Percentiles rank a stretch among this genome's conserved stretches.
These are phyloP conservation scores for Cyanoderma ruficeps DNA, from an alignment of 2,113 vertebrate genomes.

Conservation along the genomic window DNA sequence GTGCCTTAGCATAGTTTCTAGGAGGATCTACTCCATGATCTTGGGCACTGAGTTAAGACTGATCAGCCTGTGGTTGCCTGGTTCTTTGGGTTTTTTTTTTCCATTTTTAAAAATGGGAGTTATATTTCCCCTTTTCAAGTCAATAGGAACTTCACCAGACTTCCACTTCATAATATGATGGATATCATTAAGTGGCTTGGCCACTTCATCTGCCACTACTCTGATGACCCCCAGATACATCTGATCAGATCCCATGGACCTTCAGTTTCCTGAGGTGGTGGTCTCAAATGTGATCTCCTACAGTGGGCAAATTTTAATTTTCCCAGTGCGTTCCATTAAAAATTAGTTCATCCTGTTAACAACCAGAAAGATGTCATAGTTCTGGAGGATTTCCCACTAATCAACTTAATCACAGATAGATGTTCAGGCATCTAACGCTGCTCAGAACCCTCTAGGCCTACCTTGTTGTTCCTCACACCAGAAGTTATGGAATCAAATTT, in stretches of 20 bases:
- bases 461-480: neutral
- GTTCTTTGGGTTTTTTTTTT: rapidly evolving
- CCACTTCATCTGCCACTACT: neutral
- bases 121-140: neutral
- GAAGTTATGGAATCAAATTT: neutral
- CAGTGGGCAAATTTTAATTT: neutral
- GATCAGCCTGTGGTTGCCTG: neutral
- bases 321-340: neutral
- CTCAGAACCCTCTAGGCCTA: neutral
- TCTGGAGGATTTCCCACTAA: neutral
- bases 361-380: neutral
- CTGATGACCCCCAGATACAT: neutral
- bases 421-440: neutral
- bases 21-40: neutral
- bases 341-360: neutral
- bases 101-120: neutral
- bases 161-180: neutral
- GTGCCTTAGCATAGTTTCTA: neutral
- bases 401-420: neutral
- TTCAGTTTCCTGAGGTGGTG: neutral
- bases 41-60: neutral
- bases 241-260: neutral
- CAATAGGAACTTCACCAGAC: neutral
- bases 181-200: neutral
- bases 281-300: neutral